Evolutionary conservation across 1,140 invertebrate species (phyloP), one percentile per base, ranked within the genome.

Genomic region (Eueides isabella): DNA sequence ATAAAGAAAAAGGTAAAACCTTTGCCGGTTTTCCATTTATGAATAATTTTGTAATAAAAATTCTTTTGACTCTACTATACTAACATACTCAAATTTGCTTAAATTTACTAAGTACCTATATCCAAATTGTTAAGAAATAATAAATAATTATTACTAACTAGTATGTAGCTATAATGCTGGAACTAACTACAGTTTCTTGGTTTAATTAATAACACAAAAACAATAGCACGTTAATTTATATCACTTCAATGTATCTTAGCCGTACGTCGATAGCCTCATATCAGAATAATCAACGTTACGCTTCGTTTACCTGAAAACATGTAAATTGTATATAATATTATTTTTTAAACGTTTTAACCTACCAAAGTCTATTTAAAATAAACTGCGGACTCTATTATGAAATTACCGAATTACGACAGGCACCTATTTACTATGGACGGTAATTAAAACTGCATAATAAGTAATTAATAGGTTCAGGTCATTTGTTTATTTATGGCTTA

Each of bases 361-460:
- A n/a, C n/a, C 48, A 26, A 26, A 55, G 19, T 55, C 7, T 23
- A 55, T 26, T 19, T 55, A 26, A 23, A 55, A 9, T 55, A 14
- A 55, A n/a, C n/a, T n/a, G n/a, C 48, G 19, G 19, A 26, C 23
- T 55, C n/a, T 9, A 55, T 55, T 55, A 55, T n/a, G 48, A 55
- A 55, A 55, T 55, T 26, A 6, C 7, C 48, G 23, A 55, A 55
- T 55, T 55, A 55, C 48, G 48, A 55, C 48, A 55, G 48, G 9
- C 19, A 55, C 48, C 6, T 55, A 26, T 1, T 38, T 38, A 38
- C 12, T 55, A 7, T 44, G 41, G 41, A 16, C 19, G 2, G 41
- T 19, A 44, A 44, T 44, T 44, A 2, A 44, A 26, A 55, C 23
- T 55, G 19, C 48, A 55, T 55, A 55, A 23, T 23, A 23, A 55